Base-by-base conservation (phyloP, 2,113 vertebrate genomes). In the Orthonyx spaldingii region DNA sequence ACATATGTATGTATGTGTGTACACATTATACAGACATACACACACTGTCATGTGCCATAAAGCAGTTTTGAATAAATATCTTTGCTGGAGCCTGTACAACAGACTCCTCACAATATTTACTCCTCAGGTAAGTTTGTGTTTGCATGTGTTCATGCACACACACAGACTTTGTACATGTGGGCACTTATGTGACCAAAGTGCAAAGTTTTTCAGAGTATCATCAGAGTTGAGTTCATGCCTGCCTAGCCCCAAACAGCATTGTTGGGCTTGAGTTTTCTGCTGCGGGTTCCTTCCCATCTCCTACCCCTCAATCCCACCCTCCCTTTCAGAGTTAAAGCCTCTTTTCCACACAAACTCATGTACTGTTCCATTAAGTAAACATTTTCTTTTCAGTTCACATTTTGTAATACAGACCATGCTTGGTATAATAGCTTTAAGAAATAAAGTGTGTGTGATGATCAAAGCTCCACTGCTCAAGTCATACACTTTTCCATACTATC, bases 131-230 rank as follows among this genome's bases (percentile, higher is more conserved):
- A 94, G 94, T 94, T 88, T 96, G 95, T 90, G 76, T 86, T 85
- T 94, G 95, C 97, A 93, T 16, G 80, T 91, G 92, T 63, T 90
- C 87, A 72, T 65, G 96, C 94, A 97, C 85, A 96, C 32, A 30
- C 72, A 82, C 76, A 97, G 96, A 97, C 96, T 97, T 97, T 94
- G 96, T 97, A 97, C 94, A 96, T 30, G 84, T 97, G 97, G 97
- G 97, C 98, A 98, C 98, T 98, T 98, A 90, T 83, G 95, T 96
- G 95, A 97, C 97, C 97, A 93, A 97, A 97, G 97, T 97, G 97
- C 96, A 97, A 97, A 97, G 96, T 87, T 93, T 96, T 65, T 97
- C 96, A 97, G 94, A 97, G 81, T 92, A 92, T 70, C 64, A 94
- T 83, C 76, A 88, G 93, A 96, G 95, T 69, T 76, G 71, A 91